A percentile compares a stretch with the other conserved stretches of the same genome.
Conservation (phyloP, 64 coral and sea anemone genomes). For the Montipora efflorescens region DNA sequence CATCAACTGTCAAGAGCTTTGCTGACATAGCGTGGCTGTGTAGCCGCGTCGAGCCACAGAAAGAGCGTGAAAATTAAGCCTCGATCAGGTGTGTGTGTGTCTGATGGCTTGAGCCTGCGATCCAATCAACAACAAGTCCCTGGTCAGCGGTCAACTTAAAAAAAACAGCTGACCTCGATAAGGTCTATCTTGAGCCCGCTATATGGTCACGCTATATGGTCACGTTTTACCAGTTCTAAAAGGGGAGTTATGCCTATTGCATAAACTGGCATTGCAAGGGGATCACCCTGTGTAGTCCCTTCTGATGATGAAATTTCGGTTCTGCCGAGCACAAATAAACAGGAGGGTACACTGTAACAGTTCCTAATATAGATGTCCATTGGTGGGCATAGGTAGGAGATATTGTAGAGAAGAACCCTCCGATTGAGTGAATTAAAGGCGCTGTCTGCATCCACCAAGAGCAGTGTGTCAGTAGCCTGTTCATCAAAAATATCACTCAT, state of each 20-base stretch:
- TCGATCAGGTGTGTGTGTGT: too few species aligned
- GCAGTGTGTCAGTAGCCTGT: constrained; percentile 44
- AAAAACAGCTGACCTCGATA: too few species aligned
- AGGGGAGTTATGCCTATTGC: neutral
- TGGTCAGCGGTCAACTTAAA: too few species aligned
- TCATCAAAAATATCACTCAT: constrained; percentile 72
- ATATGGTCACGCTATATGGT: too few species aligned
- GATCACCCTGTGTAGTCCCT: neutral
- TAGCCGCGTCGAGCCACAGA: too few species aligned
- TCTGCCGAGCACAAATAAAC: constrained; percentile 56
- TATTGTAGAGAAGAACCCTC: constrained; percentile 69
- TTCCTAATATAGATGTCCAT: constrained; percentile 74
- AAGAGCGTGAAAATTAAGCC: too few species aligned
- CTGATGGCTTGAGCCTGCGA: too few species aligned
- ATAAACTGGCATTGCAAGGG: constrained; percentile 59
- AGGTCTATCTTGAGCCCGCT: too few species aligned
- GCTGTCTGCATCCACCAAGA: constrained; percentile 65
- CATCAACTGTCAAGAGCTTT: too few species aligned
- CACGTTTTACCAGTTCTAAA: constrained; percentile 55
- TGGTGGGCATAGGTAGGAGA: constrained; percentile 61
- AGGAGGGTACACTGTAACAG: constrained; percentile 67
- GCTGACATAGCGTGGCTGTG: too few species aligned
- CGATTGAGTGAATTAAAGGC: constrained; percentile 75
- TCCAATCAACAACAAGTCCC: too few species aligned
- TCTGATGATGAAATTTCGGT: constrained; percentile 12